Evolutionary conservation across 2,797 vertebrate genomes (phyloP).

Genomic region (Iguana delicatissima): DNA sequence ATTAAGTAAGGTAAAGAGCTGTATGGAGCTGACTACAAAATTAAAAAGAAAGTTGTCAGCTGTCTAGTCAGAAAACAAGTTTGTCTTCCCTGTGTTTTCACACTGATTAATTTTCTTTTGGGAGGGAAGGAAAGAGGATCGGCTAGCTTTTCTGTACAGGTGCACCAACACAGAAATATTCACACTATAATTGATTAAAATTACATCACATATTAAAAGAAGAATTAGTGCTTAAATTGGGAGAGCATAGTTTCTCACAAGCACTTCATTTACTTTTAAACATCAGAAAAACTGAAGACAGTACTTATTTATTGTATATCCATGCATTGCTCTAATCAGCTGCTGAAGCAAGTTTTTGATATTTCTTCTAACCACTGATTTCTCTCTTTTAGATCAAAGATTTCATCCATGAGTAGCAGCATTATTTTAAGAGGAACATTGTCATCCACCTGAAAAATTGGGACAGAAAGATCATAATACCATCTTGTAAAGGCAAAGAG

Average conservation of each 20-base stretch:
- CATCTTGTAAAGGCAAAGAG: not conserved
- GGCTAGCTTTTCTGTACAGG: not conserved
- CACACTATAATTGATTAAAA: not conserved
- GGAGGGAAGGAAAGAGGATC: accelerated
- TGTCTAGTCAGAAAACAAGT: not conserved
- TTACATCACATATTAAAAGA: not conserved
- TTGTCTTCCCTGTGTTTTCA: too few species aligned
- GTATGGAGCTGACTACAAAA: not conserved
- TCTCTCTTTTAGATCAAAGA: constrained; percentile 97
- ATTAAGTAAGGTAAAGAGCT: not conserved
- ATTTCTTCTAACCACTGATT: constrained; percentile 98
- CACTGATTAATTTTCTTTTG: not conserved
- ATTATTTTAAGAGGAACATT: constrained; percentile 96
- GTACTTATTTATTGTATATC: constrained; percentile 97
- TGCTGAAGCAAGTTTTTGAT: constrained; percentile 99
- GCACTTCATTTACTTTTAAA: not conserved
- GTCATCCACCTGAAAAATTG: constrained; percentile 90
- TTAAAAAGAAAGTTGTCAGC: not conserved
- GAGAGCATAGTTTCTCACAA: not conserved
- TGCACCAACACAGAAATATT: not conserved
- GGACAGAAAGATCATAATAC: constrained; percentile 25
- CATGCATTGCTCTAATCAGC: constrained; percentile 94
- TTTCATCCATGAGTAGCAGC: constrained; percentile 98
- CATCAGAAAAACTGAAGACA: not conserved
- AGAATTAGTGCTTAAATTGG: not conserved